Conservation (phyloP, 2,797 vertebrate species). For the Diglossa cyanea region DNA sequence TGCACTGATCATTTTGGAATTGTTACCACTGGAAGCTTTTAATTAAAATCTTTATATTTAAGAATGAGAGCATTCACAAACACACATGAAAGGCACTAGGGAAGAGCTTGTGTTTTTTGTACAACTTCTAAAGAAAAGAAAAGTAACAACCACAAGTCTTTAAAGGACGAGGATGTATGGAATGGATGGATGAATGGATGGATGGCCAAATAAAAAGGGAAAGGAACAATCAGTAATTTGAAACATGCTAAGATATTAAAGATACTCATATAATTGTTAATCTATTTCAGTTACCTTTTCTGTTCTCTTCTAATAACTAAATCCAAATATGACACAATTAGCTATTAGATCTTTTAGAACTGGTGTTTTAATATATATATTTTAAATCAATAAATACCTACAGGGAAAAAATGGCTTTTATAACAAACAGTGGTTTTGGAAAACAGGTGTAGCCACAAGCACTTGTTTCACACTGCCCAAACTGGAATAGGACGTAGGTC, state of each 20-base stretch:
- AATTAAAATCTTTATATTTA: neutral
- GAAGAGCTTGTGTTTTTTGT: conserved; percentile 39
- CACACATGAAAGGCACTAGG: neutral
- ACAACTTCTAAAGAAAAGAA: neutral
- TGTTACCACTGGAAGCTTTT: neutral
- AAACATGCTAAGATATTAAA: conserved; percentile 43
- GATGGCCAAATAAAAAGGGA: conserved; percentile 67
- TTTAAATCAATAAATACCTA: neutral
- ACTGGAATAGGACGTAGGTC: rapidly evolving
- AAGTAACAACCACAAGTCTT: conserved; percentile 25
- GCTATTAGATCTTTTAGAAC: neutral
- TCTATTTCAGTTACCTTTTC: conserved; percentile 18
- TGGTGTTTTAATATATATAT: neutral
- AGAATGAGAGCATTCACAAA: neutral
- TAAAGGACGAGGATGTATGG: conserved; percentile 40
- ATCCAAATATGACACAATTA: neutral
- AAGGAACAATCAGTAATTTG: conserved; percentile 67
- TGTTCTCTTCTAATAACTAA: conserved; percentile 25
- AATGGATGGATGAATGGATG: conserved; percentile 25
- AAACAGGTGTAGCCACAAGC: neutral
- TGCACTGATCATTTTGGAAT: neutral
- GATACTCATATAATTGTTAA: conserved; percentile 17
- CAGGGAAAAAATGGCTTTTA: neutral
- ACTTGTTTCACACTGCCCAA: neutral
- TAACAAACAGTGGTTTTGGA: neutral